Percentiles rank a stretch among this genome's conserved stretches.
Conservation (phyloP, 1,140 invertebrate genomes). For the Drosophila insularis region DNA sequence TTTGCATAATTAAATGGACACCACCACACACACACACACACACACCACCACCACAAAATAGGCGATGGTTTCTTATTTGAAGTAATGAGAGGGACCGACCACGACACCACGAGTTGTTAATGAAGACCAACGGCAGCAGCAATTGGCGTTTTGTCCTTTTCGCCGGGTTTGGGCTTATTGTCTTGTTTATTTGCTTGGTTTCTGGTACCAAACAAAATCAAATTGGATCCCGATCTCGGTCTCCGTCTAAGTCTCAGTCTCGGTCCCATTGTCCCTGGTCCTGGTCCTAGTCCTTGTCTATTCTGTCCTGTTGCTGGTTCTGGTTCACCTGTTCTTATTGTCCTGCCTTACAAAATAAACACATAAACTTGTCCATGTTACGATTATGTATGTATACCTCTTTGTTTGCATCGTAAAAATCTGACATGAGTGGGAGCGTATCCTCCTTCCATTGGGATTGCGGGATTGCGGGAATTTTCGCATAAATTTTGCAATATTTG, state of each 20-base stretch:
- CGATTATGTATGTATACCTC: constrained; percentile 32
- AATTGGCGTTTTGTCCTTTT: constrained; percentile 43
- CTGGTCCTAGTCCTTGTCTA: not conserved
- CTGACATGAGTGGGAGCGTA: not conserved
- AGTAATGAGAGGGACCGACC: constrained; percentile 62
- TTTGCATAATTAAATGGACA: constrained; percentile 69
- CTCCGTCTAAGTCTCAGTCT: not conserved
- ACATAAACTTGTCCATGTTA: constrained; percentile 66
- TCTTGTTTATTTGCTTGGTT: constrained; percentile 62
- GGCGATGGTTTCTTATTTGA: constrained; percentile 58
- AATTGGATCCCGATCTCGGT: constrained; percentile 42
- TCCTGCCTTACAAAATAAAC: constrained; percentile 53
- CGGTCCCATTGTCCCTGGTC: too few relatives aligned
- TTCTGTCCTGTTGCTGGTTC: constrained; percentile 15
- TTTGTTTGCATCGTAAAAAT: constrained; percentile 72
- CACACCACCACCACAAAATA: too few relatives aligned
- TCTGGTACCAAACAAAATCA: constrained; percentile 4
- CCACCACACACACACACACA: not conserved
- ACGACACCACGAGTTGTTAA: constrained; percentile 41
- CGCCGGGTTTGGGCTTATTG: constrained; percentile 54
- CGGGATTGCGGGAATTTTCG: constrained; percentile 38
- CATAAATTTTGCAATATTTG: constrained; percentile 72
- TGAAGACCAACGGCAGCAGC: constrained; percentile 71
- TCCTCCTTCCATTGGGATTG: constrained; percentile 40
- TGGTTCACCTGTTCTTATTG: constrained; percentile 25